A percentile compares a stretch with the other conserved stretches of the same genome.
Conservation (phyloP, 2,888 invertebrate genomes). For the Tiphia femorata region DNA sequence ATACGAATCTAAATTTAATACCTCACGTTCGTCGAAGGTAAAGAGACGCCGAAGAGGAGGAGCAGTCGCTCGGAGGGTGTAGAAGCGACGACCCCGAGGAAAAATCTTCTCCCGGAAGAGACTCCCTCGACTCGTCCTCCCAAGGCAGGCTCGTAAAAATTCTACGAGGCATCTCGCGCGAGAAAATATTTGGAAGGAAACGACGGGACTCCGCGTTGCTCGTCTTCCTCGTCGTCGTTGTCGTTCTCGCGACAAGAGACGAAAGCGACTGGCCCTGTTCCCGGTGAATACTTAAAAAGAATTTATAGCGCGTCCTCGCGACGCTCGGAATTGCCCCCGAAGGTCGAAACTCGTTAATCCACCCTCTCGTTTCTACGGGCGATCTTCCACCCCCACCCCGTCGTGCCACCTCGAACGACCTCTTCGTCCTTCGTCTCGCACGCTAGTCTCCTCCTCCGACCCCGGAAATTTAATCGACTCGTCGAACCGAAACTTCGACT, state of each 20-base stretch:
- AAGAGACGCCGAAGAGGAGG: too few relatives aligned
- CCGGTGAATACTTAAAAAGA: slow-evolving; percentile 1
- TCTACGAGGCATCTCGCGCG: background rate
- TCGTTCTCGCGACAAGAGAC: background rate
- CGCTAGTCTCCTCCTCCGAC: background rate
- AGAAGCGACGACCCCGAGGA: too few relatives aligned
- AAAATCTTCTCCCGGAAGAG: too few relatives aligned
- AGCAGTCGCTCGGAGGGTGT: too few relatives aligned
- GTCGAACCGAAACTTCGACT: slow-evolving; percentile 1
- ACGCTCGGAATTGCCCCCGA: background rate
- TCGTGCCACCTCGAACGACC: too few relatives aligned
- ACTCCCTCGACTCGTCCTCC: too few relatives aligned
- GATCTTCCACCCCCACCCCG: too few relatives aligned
- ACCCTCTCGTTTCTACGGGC: too few relatives aligned
- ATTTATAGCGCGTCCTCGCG: background rate
- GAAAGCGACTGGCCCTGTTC: too few relatives aligned
- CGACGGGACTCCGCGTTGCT: background rate
- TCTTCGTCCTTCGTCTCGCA: background rate
- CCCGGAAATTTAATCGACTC: slow-evolving; percentile 13
- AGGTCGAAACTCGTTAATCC: slow-evolving; percentile 2
- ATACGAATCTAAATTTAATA: too few relatives aligned
- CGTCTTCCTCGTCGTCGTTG: background rate
- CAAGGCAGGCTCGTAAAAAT: background rate
- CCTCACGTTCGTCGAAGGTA: too few relatives aligned
- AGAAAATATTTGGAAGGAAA: background rate